Base-by-base conservation (phyloP, 23 tunicate species). In the Phallusia fumigata region DNA sequence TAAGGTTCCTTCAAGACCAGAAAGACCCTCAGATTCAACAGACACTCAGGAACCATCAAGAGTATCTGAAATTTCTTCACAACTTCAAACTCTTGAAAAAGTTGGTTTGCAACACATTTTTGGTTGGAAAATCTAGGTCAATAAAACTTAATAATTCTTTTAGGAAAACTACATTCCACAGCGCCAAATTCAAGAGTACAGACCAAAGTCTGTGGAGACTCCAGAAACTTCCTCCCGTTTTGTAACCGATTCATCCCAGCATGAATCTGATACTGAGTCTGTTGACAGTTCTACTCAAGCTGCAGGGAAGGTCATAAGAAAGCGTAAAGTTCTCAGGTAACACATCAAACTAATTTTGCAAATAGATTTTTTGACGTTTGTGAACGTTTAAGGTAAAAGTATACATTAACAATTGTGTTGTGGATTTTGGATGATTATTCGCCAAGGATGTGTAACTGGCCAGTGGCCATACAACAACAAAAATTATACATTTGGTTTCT, bases 271-370 rank as follows among this genome's bases (percentile, higher is more conserved):
- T 16, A 58, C 28, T 6, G 69, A 58, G 13, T 58, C 69, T 58
- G 28, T 58, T 58, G 69, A 58, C 69, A 58, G 69, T 24, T 21
- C 47, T 28, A 44, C 80, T 33, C 80, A 65, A 5, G 58, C 53
- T 33, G 19, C 36, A 21, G 40, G 80, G 22, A 89, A 64, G 45
- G 85, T 89, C 22, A 80, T 89, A 15, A 80, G 85, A 80, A 84
- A 80, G 2, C 32, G 94, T 0, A 89, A 84, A 80, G 94, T 89
- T 52, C 34, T 84, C 0, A 75, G 94, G 94, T 84, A 58, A 21
- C 11, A 22, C 8, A 24, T 58, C 13, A 58, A 58, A 21, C 15
- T 58, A 24, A 13, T 51, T 51, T 51, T 18, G 15, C 58, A 51
- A 51, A 51, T 51, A 21, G n/a, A n/a, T n/a, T n/a, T n/a, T n/a